These are phyloP conservation scores for Rotaria socialis DNA, from an alignment of 2,888 invertebrate genomes.

Conservation along the genomic window DNA sequence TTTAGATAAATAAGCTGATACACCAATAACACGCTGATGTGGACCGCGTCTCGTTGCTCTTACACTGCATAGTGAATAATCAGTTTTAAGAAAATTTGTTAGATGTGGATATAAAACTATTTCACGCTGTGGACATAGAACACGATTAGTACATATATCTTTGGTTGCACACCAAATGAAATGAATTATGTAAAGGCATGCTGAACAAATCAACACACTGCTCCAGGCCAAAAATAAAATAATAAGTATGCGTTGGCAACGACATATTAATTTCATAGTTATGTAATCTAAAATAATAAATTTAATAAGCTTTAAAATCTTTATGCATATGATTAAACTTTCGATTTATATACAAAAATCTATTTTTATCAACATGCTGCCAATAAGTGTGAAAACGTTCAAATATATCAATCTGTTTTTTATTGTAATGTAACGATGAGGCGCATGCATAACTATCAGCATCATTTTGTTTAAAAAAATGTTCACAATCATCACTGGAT, in stretches of 20 bases:
- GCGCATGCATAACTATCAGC: background rate
- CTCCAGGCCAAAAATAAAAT: background rate
- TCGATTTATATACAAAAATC: background rate
- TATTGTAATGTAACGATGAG: background rate
- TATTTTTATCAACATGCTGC: background rate
- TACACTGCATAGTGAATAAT: background rate
- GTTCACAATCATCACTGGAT: background rate
- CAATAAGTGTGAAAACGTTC: background rate
- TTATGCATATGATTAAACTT: background rate
- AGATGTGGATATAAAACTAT: background rate
- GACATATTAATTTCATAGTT: background rate
- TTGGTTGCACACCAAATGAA: background rate
- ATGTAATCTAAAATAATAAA: background rate
- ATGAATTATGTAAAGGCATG: background rate
- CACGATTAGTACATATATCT: background rate
- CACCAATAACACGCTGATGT: slow-evolving; percentile 38
- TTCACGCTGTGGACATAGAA: background rate
- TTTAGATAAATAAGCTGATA: slow-evolving; percentile 31
- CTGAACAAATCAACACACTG: background rate
- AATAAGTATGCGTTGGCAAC: no score
- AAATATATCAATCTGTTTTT: background rate
- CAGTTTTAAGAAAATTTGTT: background rate
- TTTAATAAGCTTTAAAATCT: no score
- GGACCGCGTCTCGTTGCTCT: slow-evolving; percentile 18
- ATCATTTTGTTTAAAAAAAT: background rate